phyloP scores from a whole-genome alignment of 2,113 vertebrate species.

The Tympanuchus pallidicinctus region DNA sequence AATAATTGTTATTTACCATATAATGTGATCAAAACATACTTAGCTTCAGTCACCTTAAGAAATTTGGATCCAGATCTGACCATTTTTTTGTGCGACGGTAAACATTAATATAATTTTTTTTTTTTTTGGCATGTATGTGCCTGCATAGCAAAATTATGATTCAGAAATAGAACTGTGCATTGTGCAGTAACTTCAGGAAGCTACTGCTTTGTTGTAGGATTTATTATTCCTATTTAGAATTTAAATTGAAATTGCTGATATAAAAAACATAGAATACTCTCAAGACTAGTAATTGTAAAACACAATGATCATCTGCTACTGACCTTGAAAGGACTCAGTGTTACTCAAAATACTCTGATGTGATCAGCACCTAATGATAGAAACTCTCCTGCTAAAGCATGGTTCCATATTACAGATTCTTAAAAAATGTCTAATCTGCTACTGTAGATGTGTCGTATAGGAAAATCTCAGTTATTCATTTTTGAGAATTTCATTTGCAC shows the following conservation, averaged over 20 bases:
- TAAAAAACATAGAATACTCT: not conserved
- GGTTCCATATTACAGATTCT: not conserved
- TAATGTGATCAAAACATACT: not conserved
- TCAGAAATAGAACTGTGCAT: not conserved
- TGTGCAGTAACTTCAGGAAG: conserved; percentile 21
- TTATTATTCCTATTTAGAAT: conserved; percentile 38
- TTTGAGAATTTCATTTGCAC: not conserved
- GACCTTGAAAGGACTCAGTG: not conserved
- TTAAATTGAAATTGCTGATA: conserved; percentile 23
- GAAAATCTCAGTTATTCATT: not conserved
- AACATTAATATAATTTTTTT: not conserved
- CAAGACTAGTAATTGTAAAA: conserved; percentile 22
- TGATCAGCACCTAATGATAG: not conserved
- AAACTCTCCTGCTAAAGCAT: not conserved
- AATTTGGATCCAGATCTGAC: not conserved
- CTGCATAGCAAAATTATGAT: conserved; percentile 20
- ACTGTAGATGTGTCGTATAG: not conserved
- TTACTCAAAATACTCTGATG: not conserved
- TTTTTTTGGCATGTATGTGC: no score
- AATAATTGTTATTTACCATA: not conserved
- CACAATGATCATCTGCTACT: not conserved
- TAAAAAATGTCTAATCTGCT: not conserved
- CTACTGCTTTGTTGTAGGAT: conserved; percentile 25
- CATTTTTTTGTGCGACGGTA: not conserved
- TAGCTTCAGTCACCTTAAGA: not conserved